Conservation (phyloP, 1,140 invertebrate species). For the Sipha flava region DNA sequence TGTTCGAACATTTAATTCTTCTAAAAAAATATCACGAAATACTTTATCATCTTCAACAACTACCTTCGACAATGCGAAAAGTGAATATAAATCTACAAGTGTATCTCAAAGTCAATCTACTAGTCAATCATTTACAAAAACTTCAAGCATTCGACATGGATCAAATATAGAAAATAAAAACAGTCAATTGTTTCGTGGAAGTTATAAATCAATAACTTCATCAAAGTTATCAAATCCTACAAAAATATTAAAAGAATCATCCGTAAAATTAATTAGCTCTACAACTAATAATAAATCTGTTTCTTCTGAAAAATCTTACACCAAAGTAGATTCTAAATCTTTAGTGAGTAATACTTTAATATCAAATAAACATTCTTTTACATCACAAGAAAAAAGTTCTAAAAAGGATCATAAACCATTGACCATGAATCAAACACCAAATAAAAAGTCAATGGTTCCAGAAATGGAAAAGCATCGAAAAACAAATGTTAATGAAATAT, state of each 20-base stretch:
- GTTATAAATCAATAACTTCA: background rate
- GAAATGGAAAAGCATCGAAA: background rate
- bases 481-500: background rate
- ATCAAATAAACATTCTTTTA: background rate
- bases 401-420: background rate
- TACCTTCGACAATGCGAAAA: background rate
- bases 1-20: background rate
- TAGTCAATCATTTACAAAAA: background rate
- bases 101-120: background rate
- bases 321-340: background rate
- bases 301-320: background rate
- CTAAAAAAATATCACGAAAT: background rate
- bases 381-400: background rate
- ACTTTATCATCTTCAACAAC: background rate
- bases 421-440: too few species aligned
- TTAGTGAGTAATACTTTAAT: background rate
- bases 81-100: background rate
- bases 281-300: background rate
- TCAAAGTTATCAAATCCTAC: background rate
- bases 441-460: background rate
- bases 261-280: background rate
- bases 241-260: background rate
- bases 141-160: background rate
- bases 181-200: background rate
- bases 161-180: background rate